Base-by-base conservation (phyloP, 2,113 vertebrate genomes). In the Gymnocephalus cernua region DNA sequence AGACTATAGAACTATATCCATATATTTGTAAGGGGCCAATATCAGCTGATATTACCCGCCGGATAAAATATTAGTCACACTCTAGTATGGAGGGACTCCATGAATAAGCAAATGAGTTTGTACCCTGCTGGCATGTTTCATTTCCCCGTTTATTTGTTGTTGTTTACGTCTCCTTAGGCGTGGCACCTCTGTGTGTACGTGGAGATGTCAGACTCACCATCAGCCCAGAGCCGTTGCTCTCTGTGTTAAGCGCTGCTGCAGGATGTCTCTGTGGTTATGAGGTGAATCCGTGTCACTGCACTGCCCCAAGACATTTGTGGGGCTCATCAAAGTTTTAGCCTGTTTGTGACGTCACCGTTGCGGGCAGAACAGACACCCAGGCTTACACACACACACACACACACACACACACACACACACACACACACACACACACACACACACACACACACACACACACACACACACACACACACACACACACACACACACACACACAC, bases 261-360 rank as follows among this genome's bases (percentile, higher is more conserved):
- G 83, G 86, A 80, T 72, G 75, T 84, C 77, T 88, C 65, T 75
- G 85, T 6, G 75, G 73, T 65, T 90, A 68, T 32, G 65, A 88
- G 86, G 75, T 88, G 78, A 88, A 92, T 89, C 75, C 77, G 82
- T 88, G 87, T 88, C 82, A 86, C 71, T 62, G 81, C 67, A 51
- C 79, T 63, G 82, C 77, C 85, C 51, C 32, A 12, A 78, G 87
- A 71, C 64, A 63, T 82, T 73, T 65, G 57, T 56, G 32, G 73
- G 58, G 69, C 54, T 83, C 44, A 61, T 85, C 81, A 91, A 86
- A 89, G 75, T 89, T 66, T 85, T 88, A 90, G 84, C 86, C 77
- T 80, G 80, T 85, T 90, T 78, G 81, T 88, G 89, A 90, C 65
- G 80, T 88, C 84, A 87, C 25, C 3, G 56, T 15, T 14, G 29